Evolutionary conservation across 2,888 invertebrate genomes (phyloP).

Genomic region (Thereva nobilitata): DNA sequence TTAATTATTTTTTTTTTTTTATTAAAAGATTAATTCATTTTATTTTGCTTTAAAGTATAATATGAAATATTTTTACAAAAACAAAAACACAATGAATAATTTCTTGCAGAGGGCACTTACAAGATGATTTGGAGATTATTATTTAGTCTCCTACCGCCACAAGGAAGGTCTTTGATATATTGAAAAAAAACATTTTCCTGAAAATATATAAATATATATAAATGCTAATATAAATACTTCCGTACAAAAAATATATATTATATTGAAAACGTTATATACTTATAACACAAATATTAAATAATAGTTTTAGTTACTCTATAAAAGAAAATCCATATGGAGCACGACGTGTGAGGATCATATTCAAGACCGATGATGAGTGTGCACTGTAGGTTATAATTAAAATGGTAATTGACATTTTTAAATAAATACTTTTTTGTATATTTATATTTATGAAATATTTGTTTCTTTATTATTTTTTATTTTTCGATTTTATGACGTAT

Average conservation of each 20-base stretch:
- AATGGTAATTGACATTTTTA: slow-evolving; percentile 28
- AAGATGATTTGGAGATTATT: slow-evolving; percentile 30
- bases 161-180: slow-evolving; percentile 21
- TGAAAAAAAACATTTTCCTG: slow-evolving; percentile 19
- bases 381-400: slow-evolving; percentile 26
- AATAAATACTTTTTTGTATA: slow-evolving; percentile 10
- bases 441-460: slow-evolving; percentile 1
- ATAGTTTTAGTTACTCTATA: slow-evolving; percentile 9
- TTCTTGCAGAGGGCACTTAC: slow-evolving; percentile 30
- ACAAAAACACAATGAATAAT: slow-evolving; percentile 34
- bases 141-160: slow-evolving; percentile 22
- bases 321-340: slow-evolving; percentile 13
- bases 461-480: slow-evolving; percentile 13
- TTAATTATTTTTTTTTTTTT: slow-evolving; percentile 19
- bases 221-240: slow-evolving; percentile 16
- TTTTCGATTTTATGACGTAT: slow-evolving; percentile 8
- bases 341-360: slow-evolving; percentile 15
- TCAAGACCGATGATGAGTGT: slow-evolving; percentile 23
- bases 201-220: slow-evolving; percentile 28
- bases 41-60: slow-evolving; percentile 17
- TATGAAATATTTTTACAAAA: slow-evolving; percentile 28
- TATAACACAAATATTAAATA: slow-evolving; percentile 25
- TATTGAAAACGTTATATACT: slow-evolving; percentile 25
- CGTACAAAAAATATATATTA: slow-evolving; percentile 21
- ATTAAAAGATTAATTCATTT: slow-evolving; percentile 14